Conservation (phyloP, 2,888 invertebrate genomes). For the Acanthopleura granulata region DNA sequence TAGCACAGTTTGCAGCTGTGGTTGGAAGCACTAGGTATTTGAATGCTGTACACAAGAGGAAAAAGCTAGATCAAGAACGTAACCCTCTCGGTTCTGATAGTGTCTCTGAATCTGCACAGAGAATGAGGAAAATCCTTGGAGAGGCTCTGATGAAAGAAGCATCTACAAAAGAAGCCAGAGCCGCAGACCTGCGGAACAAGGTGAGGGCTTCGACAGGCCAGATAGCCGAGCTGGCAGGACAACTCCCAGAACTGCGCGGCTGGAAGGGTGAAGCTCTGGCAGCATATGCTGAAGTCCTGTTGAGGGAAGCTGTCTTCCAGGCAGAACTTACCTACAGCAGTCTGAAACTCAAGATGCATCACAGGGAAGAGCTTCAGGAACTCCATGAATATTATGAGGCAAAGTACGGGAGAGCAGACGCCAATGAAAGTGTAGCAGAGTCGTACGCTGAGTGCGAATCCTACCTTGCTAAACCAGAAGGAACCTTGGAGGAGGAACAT, state of each 20-base stretch:
- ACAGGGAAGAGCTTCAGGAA: constrained; percentile 48
- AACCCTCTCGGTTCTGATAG: background rate
- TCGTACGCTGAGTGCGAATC: constrained; percentile 15
- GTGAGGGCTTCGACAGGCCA: background rate
- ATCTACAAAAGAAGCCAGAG: background rate
- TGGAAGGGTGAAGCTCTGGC: constrained; percentile 29
- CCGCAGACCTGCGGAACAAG: constrained; percentile 3
- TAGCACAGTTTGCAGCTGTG: background rate
- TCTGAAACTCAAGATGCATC: constrained; percentile 52
- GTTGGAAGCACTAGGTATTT: constrained; percentile 1
- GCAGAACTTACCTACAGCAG: constrained; percentile 72
- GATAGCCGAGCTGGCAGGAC: background rate
- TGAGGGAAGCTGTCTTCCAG: constrained; percentile 82
- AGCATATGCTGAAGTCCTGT: constrained; percentile 74
- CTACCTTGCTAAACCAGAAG: constrained; percentile 1
- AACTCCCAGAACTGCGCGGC: background rate
- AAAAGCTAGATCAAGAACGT: background rate
- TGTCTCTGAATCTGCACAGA: background rate
- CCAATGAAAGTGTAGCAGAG: constrained; percentile 8
- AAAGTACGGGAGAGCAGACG: background rate
- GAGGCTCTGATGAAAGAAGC: constrained; percentile 16
- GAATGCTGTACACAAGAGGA: background rate
- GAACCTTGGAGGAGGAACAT: constrained; percentile 15
- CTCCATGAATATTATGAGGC: constrained; percentile 18
- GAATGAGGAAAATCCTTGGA: constrained; percentile 8